These are phyloP conservation scores for Alosa sapidissima DNA, from an alignment of 2,797 vertebrate genomes.

Conservation along the genomic window DNA sequence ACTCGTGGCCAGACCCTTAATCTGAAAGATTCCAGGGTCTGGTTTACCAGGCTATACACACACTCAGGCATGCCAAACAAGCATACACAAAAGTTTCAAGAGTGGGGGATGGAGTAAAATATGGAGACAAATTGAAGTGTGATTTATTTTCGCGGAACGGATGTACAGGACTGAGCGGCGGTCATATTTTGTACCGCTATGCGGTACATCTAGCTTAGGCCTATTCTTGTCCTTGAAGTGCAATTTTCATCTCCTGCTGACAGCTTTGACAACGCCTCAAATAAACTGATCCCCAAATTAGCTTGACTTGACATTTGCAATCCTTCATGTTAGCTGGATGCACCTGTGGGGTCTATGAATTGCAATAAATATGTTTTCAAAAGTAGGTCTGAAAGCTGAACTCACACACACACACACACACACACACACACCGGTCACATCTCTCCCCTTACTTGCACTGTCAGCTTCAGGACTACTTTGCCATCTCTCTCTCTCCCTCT, in stretches of 20 bases:
- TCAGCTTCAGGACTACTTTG: slow-evolving; percentile 8
- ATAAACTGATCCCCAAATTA: slow-evolving; percentile 25
- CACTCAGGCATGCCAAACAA: no score
- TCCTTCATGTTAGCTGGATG: slow-evolving; percentile 6
- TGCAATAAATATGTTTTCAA: slow-evolving; percentile 3
- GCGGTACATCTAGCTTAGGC: no score
- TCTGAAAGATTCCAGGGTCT: no score
- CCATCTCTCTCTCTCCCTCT: background rate
- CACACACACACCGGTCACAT: background rate
- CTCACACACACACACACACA: background rate
- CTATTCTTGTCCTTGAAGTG: slow-evolving; percentile 21
- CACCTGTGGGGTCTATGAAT: slow-evolving; percentile 5
- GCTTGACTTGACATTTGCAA: slow-evolving; percentile 22
- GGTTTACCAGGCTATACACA: no score
- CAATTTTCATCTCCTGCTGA: slow-evolving; percentile 14
- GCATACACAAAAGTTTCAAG: no score
- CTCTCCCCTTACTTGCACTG: background rate
- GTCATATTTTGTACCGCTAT: no score
- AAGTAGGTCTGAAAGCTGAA: slow-evolving; percentile 17
- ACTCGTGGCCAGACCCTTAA: no score
- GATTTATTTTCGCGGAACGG: no score
- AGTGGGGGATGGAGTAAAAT: no score
- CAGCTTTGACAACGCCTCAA: background rate
- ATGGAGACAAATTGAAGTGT: no score
- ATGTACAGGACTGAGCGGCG: no score